A percentile compares a stretch with the other conserved stretches of the same genome.
These are phyloP conservation scores for Lepisosteus osseus DNA, from an alignment of 2,113 vertebrate genomes.

Conservation along the genomic window DNA sequence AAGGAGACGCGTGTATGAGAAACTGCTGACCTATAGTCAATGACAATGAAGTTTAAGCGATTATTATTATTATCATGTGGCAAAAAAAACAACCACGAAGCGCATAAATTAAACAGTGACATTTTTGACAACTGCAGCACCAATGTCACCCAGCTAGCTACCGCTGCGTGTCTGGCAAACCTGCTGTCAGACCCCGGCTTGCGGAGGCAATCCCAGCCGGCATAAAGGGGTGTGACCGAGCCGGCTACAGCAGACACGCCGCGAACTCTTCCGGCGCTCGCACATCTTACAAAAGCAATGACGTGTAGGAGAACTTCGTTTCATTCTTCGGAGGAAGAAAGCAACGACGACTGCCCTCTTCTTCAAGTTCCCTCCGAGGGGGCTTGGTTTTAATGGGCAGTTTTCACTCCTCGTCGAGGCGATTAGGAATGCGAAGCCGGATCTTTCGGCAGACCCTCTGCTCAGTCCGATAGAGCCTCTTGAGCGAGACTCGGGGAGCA, in stretches of 20 bases:
- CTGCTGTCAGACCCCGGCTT: conserved; percentile 14
- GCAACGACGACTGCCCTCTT: conserved; percentile 2
- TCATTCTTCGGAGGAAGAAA: not conserved
- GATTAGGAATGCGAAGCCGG: not conserved
- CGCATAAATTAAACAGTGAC: no score
- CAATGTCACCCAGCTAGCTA: not conserved
- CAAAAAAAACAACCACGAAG: no score
- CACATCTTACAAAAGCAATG: conserved; percentile 30
- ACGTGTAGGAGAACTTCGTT: conserved; percentile 26
- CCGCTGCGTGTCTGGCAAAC: not conserved
- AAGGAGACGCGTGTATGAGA: no score
- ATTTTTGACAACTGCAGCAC: no score
- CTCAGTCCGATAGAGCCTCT: conserved; percentile 11
- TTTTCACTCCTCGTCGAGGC: not conserved
- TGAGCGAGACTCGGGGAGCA: not conserved
- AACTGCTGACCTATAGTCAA: no score
- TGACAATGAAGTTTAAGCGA: no score
- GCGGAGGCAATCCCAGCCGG: conserved; percentile 32
- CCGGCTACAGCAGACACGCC: conserved; percentile 34
- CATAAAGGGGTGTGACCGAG: conserved; percentile 53
- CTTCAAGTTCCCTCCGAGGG: not conserved
- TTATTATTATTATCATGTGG: no score
- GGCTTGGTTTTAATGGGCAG: not conserved
- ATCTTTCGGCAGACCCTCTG: conserved; percentile 11
- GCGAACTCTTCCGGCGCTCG: conserved; percentile 38